phyloP scores from a whole-genome alignment of 2,797 vertebrate genomes.

The Gouania willdenowi region DNA sequence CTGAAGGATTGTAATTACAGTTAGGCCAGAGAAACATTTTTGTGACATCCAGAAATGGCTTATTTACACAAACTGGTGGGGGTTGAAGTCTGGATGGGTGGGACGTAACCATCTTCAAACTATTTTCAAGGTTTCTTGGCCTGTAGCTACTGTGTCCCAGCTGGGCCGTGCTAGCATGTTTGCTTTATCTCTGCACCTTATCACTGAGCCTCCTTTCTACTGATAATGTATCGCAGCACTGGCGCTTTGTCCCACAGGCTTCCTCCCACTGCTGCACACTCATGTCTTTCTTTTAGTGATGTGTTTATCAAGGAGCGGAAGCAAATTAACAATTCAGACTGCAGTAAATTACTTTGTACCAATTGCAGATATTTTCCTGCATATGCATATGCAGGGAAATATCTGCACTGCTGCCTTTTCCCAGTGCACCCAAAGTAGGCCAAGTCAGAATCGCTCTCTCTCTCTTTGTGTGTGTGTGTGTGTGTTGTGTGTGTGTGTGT shows the following conservation, averaged over 20 bases:
- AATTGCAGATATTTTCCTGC: too few species aligned
- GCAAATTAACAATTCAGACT: constrained; percentile 10
- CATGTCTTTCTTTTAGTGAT: neutral
- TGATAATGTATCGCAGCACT: constrained; percentile 29
- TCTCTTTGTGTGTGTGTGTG: neutral
- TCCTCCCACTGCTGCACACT: neutral
- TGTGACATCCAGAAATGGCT: constrained; percentile 57
- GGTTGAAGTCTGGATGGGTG: constrained; percentile 29
- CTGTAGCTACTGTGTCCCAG: constrained; percentile 17
- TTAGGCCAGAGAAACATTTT: constrained; percentile 47
- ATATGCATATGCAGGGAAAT: constrained; percentile 5
- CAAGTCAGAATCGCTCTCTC: constrained; percentile 25
- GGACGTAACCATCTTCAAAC: constrained; percentile 28
- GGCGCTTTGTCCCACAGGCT: neutral
- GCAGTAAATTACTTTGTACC: constrained; percentile 14
- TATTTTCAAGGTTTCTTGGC: neutral
- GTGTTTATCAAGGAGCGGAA: constrained; percentile 2
- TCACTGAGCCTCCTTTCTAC: constrained; percentile 21
- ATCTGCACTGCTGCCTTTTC: constrained; percentile 3
- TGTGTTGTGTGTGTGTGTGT: constrained; percentile 1
- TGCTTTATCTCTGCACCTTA: constrained; percentile 36
- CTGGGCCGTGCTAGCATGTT: constrained; percentile 17
- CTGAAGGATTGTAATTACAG: constrained; percentile 68
- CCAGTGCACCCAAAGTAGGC: constrained; percentile 42
- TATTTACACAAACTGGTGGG: constrained; percentile 59